phyloP scores from a whole-genome alignment of 1,140 invertebrate genomes.

The Globodera ellingtonae region DNA sequence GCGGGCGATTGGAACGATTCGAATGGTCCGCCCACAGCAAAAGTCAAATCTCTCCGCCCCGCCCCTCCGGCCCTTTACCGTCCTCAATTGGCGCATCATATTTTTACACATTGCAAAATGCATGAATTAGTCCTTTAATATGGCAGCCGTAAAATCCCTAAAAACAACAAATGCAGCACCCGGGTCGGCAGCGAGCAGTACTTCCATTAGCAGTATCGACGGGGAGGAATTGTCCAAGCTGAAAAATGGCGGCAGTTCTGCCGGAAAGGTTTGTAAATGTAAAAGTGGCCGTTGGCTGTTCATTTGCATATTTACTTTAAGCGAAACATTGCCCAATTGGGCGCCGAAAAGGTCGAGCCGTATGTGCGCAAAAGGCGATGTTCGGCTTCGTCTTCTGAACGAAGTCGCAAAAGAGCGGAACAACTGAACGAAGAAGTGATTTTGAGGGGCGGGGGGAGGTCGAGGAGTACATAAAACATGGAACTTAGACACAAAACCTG shows the following conservation, averaged over 20 bases:
- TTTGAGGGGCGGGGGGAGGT: neutral
- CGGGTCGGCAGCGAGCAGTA: neutral
- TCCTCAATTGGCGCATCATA: neutral
- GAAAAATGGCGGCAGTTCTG: neutral
- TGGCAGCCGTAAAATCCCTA: neutral
- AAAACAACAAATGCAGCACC: neutral
- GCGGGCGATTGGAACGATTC: neutral
- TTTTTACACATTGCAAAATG: neutral
- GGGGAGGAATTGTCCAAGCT: too few species aligned
- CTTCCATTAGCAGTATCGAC: neutral
- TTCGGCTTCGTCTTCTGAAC: constrained; percentile 32
- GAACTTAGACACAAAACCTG: too few species aligned
- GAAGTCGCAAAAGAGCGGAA: constrained; percentile 26
- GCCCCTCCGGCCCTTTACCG: neutral
- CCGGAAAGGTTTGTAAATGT: neutral
- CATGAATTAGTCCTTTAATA: neutral
- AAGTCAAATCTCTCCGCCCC: too few species aligned
- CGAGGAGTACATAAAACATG: neutral
- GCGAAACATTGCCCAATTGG: constrained; percentile 27
- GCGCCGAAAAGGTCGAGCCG: constrained; percentile 31
- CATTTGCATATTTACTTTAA: neutral
- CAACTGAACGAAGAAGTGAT: constrained; percentile 35
- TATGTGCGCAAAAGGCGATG: constrained; percentile 35
- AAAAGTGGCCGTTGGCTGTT: neutral
- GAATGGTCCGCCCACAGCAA: too few species aligned